Percentiles rank a stretch among this genome's conserved stretches.
Evolutionary conservation across 2,888 invertebrate species (phyloP).

Genomic region (Hypena proboscidalis): DNA sequence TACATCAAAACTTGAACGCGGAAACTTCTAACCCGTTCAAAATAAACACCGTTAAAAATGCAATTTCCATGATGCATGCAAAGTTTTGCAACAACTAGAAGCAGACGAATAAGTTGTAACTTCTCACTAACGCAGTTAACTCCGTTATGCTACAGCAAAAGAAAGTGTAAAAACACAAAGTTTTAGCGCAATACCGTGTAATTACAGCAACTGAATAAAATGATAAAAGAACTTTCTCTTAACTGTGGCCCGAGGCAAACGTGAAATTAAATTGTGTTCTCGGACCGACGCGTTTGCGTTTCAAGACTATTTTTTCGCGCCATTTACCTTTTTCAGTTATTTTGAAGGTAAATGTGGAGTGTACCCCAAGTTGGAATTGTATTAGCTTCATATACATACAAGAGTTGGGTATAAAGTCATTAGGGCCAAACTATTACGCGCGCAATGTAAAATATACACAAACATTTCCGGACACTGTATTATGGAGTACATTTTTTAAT

Average conservation of each 20-base stretch:
- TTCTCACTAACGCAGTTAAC: slow-evolving; percentile 47
- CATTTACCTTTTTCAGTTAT: slow-evolving; percentile 35
- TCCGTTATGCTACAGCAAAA: slow-evolving; percentile 49
- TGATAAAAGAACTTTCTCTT: slow-evolving; percentile 50
- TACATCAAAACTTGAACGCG: slow-evolving; percentile 27
- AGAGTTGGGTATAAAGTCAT: slow-evolving; percentile 25
- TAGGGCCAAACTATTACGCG: slow-evolving; percentile 4
- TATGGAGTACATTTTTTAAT: too few species aligned
- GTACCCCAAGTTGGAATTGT: slow-evolving; percentile 17
- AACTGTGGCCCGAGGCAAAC: slow-evolving; percentile 45
- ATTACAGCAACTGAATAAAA: slow-evolving; percentile 62
- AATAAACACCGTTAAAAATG: slow-evolving; percentile 32
- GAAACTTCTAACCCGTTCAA: slow-evolving; percentile 27
- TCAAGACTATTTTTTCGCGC: slow-evolving; percentile 30
- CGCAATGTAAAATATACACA: too few species aligned
- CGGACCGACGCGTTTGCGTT: slow-evolving; percentile 24
- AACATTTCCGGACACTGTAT: too few species aligned
- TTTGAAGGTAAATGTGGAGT: slow-evolving; percentile 19
- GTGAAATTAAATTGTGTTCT: slow-evolving; percentile 53
- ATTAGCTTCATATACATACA: slow-evolving; percentile 12
- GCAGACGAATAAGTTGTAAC: slow-evolving; percentile 36
- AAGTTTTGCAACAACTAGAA: too few species aligned
- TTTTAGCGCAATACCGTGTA: slow-evolving; percentile 53
- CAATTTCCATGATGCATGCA: slow-evolving; percentile 32
- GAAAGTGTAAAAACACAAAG: slow-evolving; percentile 52